These are phyloP conservation scores for Polymixis flavicincta DNA, from an alignment of 2,888 invertebrate species.

Conservation along the genomic window DNA sequence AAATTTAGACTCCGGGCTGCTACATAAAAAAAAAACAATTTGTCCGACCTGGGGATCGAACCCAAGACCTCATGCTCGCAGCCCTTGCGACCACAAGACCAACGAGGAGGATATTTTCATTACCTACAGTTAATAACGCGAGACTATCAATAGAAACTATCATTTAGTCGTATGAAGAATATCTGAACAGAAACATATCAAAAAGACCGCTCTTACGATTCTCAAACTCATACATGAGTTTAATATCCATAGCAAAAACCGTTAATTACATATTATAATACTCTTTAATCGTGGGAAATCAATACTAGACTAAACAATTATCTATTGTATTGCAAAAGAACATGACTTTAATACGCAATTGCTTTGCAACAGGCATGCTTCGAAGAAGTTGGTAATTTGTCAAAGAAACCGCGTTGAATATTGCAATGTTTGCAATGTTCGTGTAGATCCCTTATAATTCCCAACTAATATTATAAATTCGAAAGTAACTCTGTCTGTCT, in stretches of 20 bases:
- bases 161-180: background rate
- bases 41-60: too few relatives aligned
- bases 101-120: background rate
- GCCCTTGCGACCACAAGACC: too few relatives aligned
- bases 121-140: background rate
- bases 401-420: conserved; percentile 33
- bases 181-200: background rate
- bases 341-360: conserved; percentile 39
- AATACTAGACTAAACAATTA: conserved; percentile 41
- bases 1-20: too few relatives aligned
- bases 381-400: conserved; percentile 41
- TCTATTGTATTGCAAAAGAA: conserved; percentile 48
- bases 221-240: conserved; percentile 19
- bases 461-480: too few relatives aligned
- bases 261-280: conserved; percentile 20
- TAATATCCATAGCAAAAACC: conserved; percentile 35
- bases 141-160: background rate
- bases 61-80: too few relatives aligned
- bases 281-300: conserved; percentile 49
- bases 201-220: conserved; percentile 9
- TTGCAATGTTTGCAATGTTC: conserved; percentile 39
- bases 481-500: too few relatives aligned
- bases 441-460: conserved; percentile 24
- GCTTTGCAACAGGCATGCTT: conserved; percentile 10
- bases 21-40: too few relatives aligned